Percentiles rank a stretch among this genome's conserved stretches.
Conservation (phyloP, 37 sponge, comb jelly and placozoan genomes). For the Spongia lamella region DNA sequence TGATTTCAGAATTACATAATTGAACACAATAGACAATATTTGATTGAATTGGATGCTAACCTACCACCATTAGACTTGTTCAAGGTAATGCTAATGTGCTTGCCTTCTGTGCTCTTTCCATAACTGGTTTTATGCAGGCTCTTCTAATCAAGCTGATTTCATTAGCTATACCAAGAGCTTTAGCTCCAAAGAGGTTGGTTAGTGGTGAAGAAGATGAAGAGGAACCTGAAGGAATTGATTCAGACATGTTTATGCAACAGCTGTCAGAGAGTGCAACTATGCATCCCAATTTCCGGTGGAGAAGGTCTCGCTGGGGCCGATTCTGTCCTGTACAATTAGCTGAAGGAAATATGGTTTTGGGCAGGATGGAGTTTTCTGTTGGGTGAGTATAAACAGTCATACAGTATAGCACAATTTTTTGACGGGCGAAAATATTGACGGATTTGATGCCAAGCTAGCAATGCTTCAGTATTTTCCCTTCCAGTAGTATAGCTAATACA, state of each 20-base stretch:
- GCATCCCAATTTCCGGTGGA: slow-evolving; percentile 80
- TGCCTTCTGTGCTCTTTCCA: background rate
- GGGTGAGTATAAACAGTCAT: slow-evolving; percentile 52
- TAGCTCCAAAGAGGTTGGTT: slow-evolving; percentile 49
- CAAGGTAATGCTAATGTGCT: no score
- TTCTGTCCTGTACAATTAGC: slow-evolving; percentile 88
- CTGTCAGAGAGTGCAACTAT: slow-evolving; percentile 54
- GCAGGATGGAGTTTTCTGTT: slow-evolving; percentile 80
- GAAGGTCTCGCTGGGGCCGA: slow-evolving; percentile 84
- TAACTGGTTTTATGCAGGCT: slow-evolving; percentile 27
- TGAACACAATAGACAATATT: slow-evolving; percentile 65
- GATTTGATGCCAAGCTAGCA: no score
- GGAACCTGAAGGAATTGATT: slow-evolving; percentile 45
- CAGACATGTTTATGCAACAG: slow-evolving; percentile 47
- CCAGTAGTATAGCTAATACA: no score
- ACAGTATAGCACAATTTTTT: background rate
- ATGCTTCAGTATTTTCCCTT: no score
- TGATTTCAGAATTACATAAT: slow-evolving; percentile 72
- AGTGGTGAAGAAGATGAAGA: slow-evolving; percentile 55
- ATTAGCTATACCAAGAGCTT: slow-evolving; percentile 30
- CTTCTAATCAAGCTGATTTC: slow-evolving; percentile 42
- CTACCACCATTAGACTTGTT: slow-evolving; percentile 73
- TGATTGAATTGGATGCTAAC: slow-evolving; percentile 89
- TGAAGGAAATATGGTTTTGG: slow-evolving; percentile 77
- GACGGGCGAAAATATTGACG: no score